Percentiles rank a stretch among this genome's conserved stretches.
Conservation (phyloP, 2,797 vertebrate genomes). For the Anguilla megastoma region DNA sequence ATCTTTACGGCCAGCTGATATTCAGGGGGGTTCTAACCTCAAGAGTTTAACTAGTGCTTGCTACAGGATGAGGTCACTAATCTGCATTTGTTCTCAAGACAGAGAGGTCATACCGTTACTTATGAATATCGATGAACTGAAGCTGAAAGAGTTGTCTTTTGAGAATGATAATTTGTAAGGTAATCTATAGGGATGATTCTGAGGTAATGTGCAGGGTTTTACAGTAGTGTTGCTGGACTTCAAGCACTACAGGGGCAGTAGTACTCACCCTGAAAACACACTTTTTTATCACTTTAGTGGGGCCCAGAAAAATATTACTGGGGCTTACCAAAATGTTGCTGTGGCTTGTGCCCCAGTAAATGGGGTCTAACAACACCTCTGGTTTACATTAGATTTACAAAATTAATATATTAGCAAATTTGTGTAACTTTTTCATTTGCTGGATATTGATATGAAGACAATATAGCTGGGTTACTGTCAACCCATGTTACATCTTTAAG, state of each 20-base stretch:
- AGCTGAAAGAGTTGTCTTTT: neutral
- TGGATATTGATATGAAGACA: too few relatives aligned
- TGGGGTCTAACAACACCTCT: too few relatives aligned
- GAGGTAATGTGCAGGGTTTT: neutral
- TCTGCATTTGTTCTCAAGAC: neutral
- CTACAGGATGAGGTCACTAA: neutral
- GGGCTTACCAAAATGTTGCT: too few relatives aligned
- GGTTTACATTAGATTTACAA: neutral
- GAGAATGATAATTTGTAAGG: neutral
- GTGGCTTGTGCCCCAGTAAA: too few relatives aligned
- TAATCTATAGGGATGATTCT: neutral
- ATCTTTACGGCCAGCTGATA: neutral
- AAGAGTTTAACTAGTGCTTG: neutral
- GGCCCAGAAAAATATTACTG: too few relatives aligned
- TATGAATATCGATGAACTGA: neutral
- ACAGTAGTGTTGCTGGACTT: neutral
- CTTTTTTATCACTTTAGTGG: too few relatives aligned
- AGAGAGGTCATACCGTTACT: neutral
- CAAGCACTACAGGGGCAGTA: neutral
- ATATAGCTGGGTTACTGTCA: neutral
- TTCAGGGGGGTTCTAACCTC: neutral
- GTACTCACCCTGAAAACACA: neutral
- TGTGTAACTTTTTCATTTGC: neutral
- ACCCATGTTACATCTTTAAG: neutral
- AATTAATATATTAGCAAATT: neutral